phyloP scores from a whole-genome alignment of 2,888 invertebrate species.

The Drosophila nr. fundita region DNA sequence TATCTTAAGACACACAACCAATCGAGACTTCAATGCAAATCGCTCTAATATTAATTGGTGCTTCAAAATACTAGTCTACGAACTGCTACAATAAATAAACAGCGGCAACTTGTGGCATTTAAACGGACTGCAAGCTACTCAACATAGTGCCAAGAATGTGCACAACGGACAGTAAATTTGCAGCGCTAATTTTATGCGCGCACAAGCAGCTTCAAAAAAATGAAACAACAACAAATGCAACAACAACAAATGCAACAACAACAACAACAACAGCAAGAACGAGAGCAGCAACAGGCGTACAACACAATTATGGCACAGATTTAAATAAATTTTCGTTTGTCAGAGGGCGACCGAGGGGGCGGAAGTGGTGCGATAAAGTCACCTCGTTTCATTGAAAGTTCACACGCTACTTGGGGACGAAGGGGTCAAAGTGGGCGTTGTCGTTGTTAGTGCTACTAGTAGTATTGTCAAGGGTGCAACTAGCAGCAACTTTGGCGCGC shows the following conservation, averaged over 20 bases:
- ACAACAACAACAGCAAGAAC: constrained; percentile 13
- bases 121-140: constrained; percentile 22
- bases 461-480: constrained; percentile 71
- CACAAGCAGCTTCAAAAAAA: constrained; percentile 27
- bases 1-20: neutral
- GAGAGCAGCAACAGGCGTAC: constrained; percentile 60
- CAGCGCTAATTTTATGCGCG: constrained; percentile 68
- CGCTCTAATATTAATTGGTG: neutral
- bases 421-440: constrained; percentile 17
- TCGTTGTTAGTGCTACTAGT: constrained; percentile 14
- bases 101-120: constrained; percentile 56
- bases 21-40: neutral
- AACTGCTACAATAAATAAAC: constrained; percentile 32
- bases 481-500: constrained; percentile 55
- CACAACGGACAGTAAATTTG: constrained; percentile 59
- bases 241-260: constrained; percentile 11
- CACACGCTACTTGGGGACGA: constrained; percentile 58
- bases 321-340: constrained; percentile 71
- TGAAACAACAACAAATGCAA: constrained; percentile 16
- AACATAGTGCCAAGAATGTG: constrained; percentile 52
- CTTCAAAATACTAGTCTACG: neutral
- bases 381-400: constrained; percentile 58
- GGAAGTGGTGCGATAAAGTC: constrained; percentile 31
- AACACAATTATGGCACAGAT: constrained; percentile 74
- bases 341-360: constrained; percentile 22